phyloP scores from a whole-genome alignment of 2,113 vertebrate genomes.

The Phylloscopus whistleri region DNA sequence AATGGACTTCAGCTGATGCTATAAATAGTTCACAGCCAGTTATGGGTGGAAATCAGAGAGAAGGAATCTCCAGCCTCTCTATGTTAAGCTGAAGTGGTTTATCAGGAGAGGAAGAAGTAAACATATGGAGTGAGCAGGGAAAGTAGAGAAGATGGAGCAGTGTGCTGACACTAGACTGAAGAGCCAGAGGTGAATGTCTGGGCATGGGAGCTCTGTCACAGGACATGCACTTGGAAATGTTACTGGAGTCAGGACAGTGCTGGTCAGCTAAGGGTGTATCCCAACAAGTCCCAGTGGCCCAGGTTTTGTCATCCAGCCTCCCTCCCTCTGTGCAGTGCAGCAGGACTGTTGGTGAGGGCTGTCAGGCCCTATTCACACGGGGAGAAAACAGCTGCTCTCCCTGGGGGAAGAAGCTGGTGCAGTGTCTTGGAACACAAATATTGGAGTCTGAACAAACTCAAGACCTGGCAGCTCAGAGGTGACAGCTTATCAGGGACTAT shows the following conservation, averaged over 20 bases:
- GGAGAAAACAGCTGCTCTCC: background rate
- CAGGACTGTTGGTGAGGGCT: background rate
- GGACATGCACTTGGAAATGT: background rate
- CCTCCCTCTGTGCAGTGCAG: background rate
- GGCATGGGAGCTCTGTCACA: background rate
- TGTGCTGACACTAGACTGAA: background rate
- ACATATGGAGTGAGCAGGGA: background rate
- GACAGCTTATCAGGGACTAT: background rate
- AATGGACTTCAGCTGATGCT: background rate
- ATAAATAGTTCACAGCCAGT: background rate
- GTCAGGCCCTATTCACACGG: background rate
- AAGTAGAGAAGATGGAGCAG: background rate
- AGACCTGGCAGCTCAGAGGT: background rate
- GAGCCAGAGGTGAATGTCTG: background rate
- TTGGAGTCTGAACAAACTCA: background rate
- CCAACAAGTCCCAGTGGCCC: background rate
- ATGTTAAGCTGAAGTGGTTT: background rate
- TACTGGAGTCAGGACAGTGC: background rate
- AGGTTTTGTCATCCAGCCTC: background rate
- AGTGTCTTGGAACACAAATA: background rate
- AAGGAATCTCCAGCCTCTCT: background rate
- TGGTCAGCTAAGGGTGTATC: fast-evolving
- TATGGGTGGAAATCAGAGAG: background rate
- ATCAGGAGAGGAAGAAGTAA: background rate
- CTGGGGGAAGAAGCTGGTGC: background rate